phyloP scores from a whole-genome alignment of 2,797 vertebrate genomes.

The Lophius americanus region DNA sequence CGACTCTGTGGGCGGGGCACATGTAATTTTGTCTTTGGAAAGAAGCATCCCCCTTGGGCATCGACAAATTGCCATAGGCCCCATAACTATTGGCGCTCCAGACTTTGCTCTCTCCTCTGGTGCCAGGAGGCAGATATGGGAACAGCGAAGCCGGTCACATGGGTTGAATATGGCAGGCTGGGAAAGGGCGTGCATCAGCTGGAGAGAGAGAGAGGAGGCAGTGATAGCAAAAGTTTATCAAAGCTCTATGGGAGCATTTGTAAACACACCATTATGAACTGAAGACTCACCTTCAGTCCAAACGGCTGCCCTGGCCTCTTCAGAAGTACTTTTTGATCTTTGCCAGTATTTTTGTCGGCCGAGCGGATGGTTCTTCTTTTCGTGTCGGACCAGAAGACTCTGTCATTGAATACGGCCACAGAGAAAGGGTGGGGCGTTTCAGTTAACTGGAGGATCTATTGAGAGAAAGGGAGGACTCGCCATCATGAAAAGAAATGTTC shows the following conservation, averaged over 20 bases:
- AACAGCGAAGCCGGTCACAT: constrained; percentile 80
- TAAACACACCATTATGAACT: not conserved
- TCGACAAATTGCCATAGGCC: constrained; percentile 77
- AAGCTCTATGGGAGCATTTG: not conserved
- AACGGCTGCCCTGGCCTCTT: constrained; percentile 89
- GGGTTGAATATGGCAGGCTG: constrained; percentile 78
- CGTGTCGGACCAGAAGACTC: constrained; percentile 91
- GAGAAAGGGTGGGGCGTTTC: constrained; percentile 89
- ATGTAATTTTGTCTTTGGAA: constrained; percentile 78
- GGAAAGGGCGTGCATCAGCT: constrained; percentile 88
- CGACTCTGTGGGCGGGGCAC: constrained; percentile 75
- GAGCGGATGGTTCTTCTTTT: constrained; percentile 85
- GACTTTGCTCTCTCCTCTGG: constrained; percentile 16
- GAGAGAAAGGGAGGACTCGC: fast-evolving
- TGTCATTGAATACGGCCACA: constrained; percentile 85
- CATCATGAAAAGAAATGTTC: fast-evolving
- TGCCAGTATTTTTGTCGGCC: constrained; percentile 87
- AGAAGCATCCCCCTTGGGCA: constrained; percentile 84
- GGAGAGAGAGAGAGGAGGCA: constrained; percentile 15
- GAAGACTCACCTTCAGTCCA: constrained; percentile 84
- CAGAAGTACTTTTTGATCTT: constrained; percentile 84
- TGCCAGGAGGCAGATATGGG: constrained; percentile 88
- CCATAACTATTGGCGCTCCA: not conserved
- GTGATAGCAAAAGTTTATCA: not conserved
- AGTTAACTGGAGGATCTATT: constrained; percentile 85